phyloP scores from a whole-genome alignment of 2,113 vertebrate species.

The Zosterops pallidus region DNA sequence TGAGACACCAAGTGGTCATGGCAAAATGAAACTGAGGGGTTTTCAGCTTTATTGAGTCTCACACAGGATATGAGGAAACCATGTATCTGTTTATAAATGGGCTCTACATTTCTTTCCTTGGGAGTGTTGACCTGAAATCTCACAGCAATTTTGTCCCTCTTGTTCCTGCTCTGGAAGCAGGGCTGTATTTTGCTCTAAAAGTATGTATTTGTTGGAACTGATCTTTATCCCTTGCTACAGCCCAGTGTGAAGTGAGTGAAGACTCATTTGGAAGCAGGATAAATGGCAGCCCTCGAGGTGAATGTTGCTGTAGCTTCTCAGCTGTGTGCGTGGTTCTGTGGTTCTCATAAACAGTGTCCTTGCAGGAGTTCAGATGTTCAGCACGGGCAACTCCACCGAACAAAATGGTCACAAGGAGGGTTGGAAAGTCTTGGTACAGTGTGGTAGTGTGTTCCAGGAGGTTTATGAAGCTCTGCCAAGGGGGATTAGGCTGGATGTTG shows the following conservation, averaged over 20 bases:
- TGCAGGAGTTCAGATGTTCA: neutral
- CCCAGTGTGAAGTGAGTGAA: neutral
- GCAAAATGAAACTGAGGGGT: neutral
- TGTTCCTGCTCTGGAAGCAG: neutral
- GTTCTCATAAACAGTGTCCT: neutral
- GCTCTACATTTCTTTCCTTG: neutral
- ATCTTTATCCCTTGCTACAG: neutral
- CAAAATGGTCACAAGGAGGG: neutral
- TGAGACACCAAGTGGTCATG: neutral
- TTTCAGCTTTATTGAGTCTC: neutral
- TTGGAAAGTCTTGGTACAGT: neutral
- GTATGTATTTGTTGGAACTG: neutral
- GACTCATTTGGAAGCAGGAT: neutral
- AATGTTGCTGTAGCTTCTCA: neutral
- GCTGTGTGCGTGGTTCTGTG: neutral
- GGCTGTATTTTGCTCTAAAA: neutral
- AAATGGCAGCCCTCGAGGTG: neutral
- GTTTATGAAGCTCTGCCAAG: neutral
- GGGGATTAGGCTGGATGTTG: too few species aligned
- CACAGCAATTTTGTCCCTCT: neutral
- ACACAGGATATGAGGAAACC: neutral
- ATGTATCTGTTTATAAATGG: fast-evolving
- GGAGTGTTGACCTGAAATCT: neutral
- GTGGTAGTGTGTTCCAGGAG: neutral
- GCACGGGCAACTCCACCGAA: neutral